phyloP scores from a whole-genome alignment of 2,797 vertebrate species.

The Alfaro cultratus region DNA sequence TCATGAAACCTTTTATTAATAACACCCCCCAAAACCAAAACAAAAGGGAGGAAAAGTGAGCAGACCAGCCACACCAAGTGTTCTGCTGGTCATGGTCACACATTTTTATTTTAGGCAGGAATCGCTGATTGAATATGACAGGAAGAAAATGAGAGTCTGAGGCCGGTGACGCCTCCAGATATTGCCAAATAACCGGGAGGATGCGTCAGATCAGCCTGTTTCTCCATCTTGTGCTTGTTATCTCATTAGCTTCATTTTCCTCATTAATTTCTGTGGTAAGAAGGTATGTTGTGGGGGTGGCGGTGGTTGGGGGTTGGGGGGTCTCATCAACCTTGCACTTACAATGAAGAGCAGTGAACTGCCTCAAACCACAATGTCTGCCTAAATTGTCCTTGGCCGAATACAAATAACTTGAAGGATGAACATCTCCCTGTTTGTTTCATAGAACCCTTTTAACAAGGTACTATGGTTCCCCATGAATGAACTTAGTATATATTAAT shows the following conservation, averaged over 20 bases:
- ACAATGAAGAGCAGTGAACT: slow-evolving; percentile 63
- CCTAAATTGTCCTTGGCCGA: slow-evolving; percentile 52
- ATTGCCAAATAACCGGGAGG: slow-evolving; percentile 77
- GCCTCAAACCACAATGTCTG: slow-evolving; percentile 69
- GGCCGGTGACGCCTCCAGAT: slow-evolving; percentile 74
- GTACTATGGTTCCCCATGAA: slow-evolving; percentile 30
- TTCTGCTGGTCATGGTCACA: slow-evolving; percentile 46
- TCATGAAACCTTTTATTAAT: slow-evolving; percentile 27
- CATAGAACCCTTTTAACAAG: slow-evolving; percentile 39
- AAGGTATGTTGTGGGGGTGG: slow-evolving; percentile 60
- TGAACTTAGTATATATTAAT: slow-evolving; percentile 32
- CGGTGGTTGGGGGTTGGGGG: slow-evolving; percentile 15
- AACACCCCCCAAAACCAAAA: slow-evolving; percentile 10
- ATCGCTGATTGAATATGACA: slow-evolving; percentile 78
- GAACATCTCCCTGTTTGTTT: slow-evolving; percentile 52
- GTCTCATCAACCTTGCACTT: slow-evolving; percentile 74
- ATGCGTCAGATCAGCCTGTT: slow-evolving; percentile 70
- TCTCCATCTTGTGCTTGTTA: slow-evolving; percentile 75
- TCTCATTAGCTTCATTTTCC: slow-evolving; percentile 76
- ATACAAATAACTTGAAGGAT: slow-evolving; percentile 50
- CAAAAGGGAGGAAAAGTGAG: slow-evolving; percentile 19
- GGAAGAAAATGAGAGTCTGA: slow-evolving; percentile 79
- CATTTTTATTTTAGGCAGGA: slow-evolving; percentile 69
- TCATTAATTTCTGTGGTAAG: slow-evolving; percentile 69
- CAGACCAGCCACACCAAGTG: slow-evolving; percentile 34